Conservation (phyloP, 2,113 vertebrate genomes). For the Montifringilla adamsi region DNA sequence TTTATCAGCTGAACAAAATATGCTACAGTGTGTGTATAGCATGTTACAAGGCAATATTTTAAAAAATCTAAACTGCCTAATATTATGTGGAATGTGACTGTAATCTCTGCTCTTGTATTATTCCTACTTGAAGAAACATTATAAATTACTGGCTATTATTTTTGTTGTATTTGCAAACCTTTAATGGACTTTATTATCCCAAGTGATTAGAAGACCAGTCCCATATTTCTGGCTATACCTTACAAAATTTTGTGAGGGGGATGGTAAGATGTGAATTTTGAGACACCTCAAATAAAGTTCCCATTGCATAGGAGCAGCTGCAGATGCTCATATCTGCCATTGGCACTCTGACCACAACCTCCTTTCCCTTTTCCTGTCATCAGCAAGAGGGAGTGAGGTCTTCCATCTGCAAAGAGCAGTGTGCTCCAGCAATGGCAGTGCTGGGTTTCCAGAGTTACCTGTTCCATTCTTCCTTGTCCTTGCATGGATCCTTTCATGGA, state of each 20-base stretch:
- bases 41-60: neutral
- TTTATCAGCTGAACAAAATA: neutral
- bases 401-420: neutral
- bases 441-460: neutral
- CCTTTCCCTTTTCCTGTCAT: neutral
- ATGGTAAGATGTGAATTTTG: neutral
- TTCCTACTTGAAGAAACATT: neutral
- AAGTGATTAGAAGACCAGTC: neutral
- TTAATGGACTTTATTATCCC: neutral
- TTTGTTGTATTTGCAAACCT: neutral
- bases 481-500: neutral
- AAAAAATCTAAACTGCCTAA: neutral
- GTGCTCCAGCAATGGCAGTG: neutral
- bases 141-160: neutral
- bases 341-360: neutral
- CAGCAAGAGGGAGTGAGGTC: accelerated
- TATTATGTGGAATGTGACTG: neutral
- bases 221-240: neutral
- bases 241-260: neutral
- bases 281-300: neutral
- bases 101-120: neutral
- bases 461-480: neutral
- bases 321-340: neutral
- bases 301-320: neutral
- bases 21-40: neutral